phyloP scores from a whole-genome alignment of 1,140 invertebrate species.

The Phthorimaea operculella region DNA sequence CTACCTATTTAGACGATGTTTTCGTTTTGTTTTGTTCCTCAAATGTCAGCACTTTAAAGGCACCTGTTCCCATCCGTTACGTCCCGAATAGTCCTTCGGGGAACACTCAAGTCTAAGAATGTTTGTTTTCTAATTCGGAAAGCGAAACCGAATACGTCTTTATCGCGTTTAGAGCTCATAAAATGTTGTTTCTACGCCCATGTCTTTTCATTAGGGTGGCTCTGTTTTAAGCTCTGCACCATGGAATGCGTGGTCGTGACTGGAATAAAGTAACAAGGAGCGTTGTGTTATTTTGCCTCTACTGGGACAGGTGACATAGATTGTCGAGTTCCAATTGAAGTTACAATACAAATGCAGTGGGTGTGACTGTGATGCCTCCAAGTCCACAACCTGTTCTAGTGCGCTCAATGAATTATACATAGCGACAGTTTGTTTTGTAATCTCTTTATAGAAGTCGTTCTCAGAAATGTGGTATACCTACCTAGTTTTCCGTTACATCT shows the following conservation, averaged over 20 bases:
- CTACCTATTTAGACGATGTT: neutral
- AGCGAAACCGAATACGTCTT: conserved; percentile 1
- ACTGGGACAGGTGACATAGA: too few species aligned
- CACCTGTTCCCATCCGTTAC: neutral
- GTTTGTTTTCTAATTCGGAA: conserved; percentile 2
- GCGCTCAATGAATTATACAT: too few species aligned
- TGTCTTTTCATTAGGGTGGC: conserved; percentile 5
- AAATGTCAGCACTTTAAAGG: conserved; percentile 12
- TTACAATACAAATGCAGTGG: too few species aligned
- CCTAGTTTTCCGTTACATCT: too few species aligned
- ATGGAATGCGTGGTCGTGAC: neutral
- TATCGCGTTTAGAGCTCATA: conserved; percentile 1
- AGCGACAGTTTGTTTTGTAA: too few species aligned
- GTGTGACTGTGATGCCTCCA: too few species aligned
- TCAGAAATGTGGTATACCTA: too few species aligned
- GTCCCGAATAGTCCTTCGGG: neutral
- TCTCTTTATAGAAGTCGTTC: too few species aligned
- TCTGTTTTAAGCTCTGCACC: neutral
- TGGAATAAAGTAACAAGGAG: too few species aligned
- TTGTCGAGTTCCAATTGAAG: too few species aligned
- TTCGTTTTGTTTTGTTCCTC: neutral
- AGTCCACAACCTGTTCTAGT: too few species aligned
- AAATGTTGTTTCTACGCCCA: neutral
- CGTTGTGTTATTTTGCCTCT: too few species aligned
- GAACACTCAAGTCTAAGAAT: neutral